Conservation (phyloP, 2,797 vertebrate genomes). For the Aplochiton taeniatus region DNA sequence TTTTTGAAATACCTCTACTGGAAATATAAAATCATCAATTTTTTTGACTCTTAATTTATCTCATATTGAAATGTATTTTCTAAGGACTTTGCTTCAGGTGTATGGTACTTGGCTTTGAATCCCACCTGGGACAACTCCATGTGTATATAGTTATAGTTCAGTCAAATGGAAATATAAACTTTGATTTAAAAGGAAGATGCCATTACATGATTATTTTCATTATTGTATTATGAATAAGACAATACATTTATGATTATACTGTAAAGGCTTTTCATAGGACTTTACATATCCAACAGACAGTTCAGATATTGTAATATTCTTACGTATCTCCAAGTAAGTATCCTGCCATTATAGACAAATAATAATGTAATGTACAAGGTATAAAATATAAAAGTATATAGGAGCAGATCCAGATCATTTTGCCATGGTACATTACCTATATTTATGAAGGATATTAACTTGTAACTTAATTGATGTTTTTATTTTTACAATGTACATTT, state of each 20-base stretch:
- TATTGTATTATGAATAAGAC: conserved; percentile 68
- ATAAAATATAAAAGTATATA: too few species aligned
- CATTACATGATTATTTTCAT: conserved; percentile 61
- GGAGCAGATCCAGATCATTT: too few species aligned
- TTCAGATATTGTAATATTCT: too few species aligned
- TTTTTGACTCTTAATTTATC: conserved; percentile 66
- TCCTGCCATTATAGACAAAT: too few species aligned
- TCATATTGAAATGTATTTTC: conserved; percentile 52
- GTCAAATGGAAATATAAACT: conserved; percentile 62
- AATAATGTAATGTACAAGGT: too few species aligned
- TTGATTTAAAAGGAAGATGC: conserved; percentile 46
- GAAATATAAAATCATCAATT: conserved; percentile 47
- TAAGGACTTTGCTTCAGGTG: conserved; percentile 37
- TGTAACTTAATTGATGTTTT: background rate
- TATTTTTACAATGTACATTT: conserved; percentile 52
- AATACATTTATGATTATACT: conserved; percentile 67
- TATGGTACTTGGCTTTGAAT: background rate
- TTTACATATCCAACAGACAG: background rate
- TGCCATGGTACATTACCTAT: too few species aligned
- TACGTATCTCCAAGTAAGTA: too few species aligned
- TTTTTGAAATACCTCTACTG: conserved; percentile 65
- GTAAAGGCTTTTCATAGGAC: conserved; percentile 15
- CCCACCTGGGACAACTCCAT: conserved; percentile 26
- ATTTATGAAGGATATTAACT: too few species aligned
- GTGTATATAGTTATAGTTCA: conserved; percentile 34